Conservation (phyloP, 2,888 invertebrate species). For the Stomorhina lunata region DNA sequence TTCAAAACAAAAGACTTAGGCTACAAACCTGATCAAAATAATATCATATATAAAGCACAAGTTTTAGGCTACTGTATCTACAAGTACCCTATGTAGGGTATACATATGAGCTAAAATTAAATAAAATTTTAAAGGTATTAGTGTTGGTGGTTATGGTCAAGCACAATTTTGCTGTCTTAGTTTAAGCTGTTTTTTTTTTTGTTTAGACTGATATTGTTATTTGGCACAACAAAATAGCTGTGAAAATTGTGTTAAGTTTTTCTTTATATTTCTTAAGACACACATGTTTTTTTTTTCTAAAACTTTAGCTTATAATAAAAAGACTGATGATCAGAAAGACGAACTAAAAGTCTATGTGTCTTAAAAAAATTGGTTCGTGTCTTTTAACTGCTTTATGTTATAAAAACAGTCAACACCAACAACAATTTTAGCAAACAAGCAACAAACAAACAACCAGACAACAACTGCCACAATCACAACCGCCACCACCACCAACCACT, state of each 20-base stretch:
- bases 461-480: neutral
- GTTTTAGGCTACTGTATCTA: too few species aligned
- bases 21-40: too few species aligned
- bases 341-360: neutral
- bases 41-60: too few species aligned
- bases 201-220: slow-evolving; percentile 2
- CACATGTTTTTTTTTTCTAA: slow-evolving; percentile 32
- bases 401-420: slow-evolving; percentile 28
- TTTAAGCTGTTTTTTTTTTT: neutral
- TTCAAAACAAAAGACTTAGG: too few species aligned
- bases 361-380: slow-evolving; percentile 64
- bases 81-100: neutral
- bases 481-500: slow-evolving; percentile 15
- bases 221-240: slow-evolving; percentile 55
- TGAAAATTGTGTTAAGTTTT: slow-evolving; percentile 60
- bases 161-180: slow-evolving; percentile 57
- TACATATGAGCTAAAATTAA: neutral
- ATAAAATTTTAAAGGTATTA: slow-evolving; percentile 49
- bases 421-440: slow-evolving; percentile 6
- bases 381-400: slow-evolving; percentile 55
- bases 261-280: slow-evolving; percentile 30
- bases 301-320: slow-evolving; percentile 30
- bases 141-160: slow-evolving; percentile 64
- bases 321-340: neutral
- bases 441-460: too few species aligned